Conservation (phyloP, 1,140 invertebrate genomes). For the Dendrolimus punctatus region DNA sequence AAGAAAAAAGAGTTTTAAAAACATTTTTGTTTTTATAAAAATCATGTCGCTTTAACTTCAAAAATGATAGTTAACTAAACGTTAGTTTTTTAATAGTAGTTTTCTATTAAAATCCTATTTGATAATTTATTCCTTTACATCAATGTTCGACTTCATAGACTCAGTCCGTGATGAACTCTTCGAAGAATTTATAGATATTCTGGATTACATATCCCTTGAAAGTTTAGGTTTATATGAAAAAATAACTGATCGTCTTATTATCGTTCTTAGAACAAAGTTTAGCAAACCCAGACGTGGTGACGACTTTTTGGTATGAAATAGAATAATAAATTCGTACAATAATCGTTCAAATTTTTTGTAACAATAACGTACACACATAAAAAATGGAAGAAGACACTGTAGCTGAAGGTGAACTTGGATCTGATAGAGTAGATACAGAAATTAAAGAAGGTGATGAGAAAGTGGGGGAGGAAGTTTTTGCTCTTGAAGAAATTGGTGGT, state of each 20-base stretch:
- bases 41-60: no score
- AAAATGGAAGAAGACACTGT: constrained; percentile 11
- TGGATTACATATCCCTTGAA: constrained; percentile 40
- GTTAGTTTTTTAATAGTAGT: neutral
- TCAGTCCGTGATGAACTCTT: constrained; percentile 40
- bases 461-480: constrained; percentile 14
- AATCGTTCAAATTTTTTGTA: neutral
- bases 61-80: no score
- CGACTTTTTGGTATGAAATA: constrained; percentile 44
- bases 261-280: constrained; percentile 36
- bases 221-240: constrained; percentile 46
- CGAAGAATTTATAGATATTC: constrained; percentile 44
- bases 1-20: neutral
- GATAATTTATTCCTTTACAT: constrained; percentile 17
- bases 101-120: neutral
- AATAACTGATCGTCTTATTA: constrained; percentile 48
- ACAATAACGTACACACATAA: neutral
- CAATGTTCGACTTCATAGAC: constrained; percentile 50
- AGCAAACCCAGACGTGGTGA: constrained; percentile 39
- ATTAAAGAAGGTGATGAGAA: constrained; percentile 6
- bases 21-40: neutral
- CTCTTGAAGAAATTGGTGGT: constrained; percentile 7
- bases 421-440: constrained; percentile 3
- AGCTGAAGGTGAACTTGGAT: neutral
- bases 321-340: constrained; percentile 4